Conservation (phyloP, 2,797 vertebrate species). For the Sebastes paucispinis region DNA sequence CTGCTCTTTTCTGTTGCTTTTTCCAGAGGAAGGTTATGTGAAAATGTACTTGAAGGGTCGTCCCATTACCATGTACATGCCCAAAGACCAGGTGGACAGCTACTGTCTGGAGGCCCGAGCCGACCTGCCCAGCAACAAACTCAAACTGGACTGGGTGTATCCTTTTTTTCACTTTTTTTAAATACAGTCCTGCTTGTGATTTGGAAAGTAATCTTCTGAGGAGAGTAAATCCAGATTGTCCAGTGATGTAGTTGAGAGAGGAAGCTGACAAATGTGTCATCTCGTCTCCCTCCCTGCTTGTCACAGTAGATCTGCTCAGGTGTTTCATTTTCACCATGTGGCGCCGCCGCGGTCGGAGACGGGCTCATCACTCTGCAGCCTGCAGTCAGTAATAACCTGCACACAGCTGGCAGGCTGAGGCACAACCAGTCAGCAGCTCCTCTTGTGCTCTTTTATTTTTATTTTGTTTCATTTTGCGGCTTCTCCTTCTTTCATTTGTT, state of each 20-base stretch:
- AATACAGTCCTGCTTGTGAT: not conserved
- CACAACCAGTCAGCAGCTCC: constrained; percentile 55
- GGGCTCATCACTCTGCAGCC: constrained; percentile 30
- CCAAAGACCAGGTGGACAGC: constrained; percentile 93
- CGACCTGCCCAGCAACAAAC: constrained; percentile 91
- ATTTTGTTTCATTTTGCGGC: constrained; percentile 14
- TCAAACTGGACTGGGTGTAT: constrained; percentile 99
- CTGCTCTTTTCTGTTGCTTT: constrained; percentile 74
- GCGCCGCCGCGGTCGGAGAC: constrained; percentile 7
- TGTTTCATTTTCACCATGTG: constrained; percentile 25
- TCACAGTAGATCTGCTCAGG: constrained; percentile 47
- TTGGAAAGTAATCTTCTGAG: constrained; percentile 3
- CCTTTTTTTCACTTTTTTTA: constrained; percentile 76
- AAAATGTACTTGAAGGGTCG: constrained; percentile 99
- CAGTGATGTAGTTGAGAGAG: constrained; percentile 8
- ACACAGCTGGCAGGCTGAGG: constrained; percentile 43
- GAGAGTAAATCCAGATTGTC: constrained; percentile 2
- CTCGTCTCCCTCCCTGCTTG: constrained; percentile 24
- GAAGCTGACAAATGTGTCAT: constrained; percentile 14
- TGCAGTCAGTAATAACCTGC: constrained; percentile 53
- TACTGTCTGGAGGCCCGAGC: constrained; percentile 94
- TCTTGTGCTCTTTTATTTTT: constrained; percentile 51
- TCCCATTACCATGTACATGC: constrained; percentile 98
- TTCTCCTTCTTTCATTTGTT: constrained; percentile 19
- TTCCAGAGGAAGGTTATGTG: constrained; percentile 98